A percentile compares a stretch with the other conserved stretches of the same genome.
Conservation (phyloP, 2,888 invertebrate genomes). For the Caenorhabditis sp. region DNA sequence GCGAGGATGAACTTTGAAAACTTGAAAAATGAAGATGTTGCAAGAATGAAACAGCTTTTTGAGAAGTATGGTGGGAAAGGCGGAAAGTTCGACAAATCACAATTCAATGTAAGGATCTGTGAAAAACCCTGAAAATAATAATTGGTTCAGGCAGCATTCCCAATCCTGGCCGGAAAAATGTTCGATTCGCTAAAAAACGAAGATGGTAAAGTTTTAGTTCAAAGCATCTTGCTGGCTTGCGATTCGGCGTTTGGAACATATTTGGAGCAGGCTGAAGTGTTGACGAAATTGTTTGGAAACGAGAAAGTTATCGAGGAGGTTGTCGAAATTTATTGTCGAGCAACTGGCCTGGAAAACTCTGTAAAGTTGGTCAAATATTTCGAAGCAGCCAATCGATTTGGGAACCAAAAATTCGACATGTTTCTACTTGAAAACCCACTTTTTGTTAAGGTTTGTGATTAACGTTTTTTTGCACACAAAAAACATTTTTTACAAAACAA, state of each 20-base stretch:
- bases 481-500: too few species aligned
- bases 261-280: slow-evolving; percentile 17
- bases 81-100: not conserved
- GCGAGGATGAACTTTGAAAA: not conserved
- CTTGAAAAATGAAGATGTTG: slow-evolving; percentile 5
- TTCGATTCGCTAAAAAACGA: not conserved
- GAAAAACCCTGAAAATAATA: not conserved
- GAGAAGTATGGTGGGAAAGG: not conserved
- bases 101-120: slow-evolving; percentile 6
- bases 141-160: not conserved
- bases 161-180: not conserved
- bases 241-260: slow-evolving; percentile 1
- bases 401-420: not conserved
- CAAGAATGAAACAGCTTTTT: not conserved
- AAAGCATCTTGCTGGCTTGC: not conserved
- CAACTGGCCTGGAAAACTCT: not conserved
- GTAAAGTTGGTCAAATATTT: not conserved
- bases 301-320: not conserved
- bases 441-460: slow-evolving; percentile 2
- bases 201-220: not conserved
- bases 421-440: slow-evolving; percentile 6
- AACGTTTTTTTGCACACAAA: too few species aligned
- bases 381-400: not conserved
- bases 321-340: not conserved
- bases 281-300: slow-evolving; percentile 10